Base-by-base conservation (phyloP, 1,140 invertebrate genomes). In the Caenorhabditis briggsae region DNA sequence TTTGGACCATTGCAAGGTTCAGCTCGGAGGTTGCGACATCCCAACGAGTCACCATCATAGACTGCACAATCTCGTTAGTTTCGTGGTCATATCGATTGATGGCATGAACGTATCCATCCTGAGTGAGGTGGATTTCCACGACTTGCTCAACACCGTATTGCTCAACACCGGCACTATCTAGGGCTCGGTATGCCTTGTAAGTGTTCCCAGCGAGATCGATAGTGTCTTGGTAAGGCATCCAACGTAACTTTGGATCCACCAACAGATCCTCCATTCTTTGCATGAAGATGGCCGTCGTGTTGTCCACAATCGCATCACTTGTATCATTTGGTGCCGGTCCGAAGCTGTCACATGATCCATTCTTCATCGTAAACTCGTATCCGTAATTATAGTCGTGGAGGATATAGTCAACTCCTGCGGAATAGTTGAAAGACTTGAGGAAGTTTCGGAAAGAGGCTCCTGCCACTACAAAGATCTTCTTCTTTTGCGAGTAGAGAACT, bases 361-460 rank as follows among this genome's bases (percentile, higher is more conserved):
- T 46, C 11, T 46, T 78, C 70, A 78, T 78, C 7, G 46, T 78
- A 0, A 78, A 43, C 20, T 78, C 70, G 14, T 78, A 78, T 23
- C 70, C 70, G 23, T 53, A 78, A 6, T 78, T 50, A 46, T 50
- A 78, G n/a, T 78, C 70, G n/a, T 78, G 70, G n/a, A 78, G 70
- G 50, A 78, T 43, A 12, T 53, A 78, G 23, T 78, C 70, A 5
- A 46, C 53, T n/a, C 18, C 43, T 23, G 53, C 53, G 3, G 43
- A 8, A 78, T 50, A 78, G 12, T 53, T 53, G 5, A 11, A 53
- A 53, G 33, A 33, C 23, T 20, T 78, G 18, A 78, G 0, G n/a
- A 41, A 12, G 14, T 50, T 50, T 23, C 20, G 14, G 33, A 78
- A 78, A 7, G 70, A 78, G 33, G 43, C 12, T 11, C 70, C 70